Evolutionary conservation across 2,113 vertebrate genomes (phyloP).

Genomic region (Enhydra lutris): DNA sequence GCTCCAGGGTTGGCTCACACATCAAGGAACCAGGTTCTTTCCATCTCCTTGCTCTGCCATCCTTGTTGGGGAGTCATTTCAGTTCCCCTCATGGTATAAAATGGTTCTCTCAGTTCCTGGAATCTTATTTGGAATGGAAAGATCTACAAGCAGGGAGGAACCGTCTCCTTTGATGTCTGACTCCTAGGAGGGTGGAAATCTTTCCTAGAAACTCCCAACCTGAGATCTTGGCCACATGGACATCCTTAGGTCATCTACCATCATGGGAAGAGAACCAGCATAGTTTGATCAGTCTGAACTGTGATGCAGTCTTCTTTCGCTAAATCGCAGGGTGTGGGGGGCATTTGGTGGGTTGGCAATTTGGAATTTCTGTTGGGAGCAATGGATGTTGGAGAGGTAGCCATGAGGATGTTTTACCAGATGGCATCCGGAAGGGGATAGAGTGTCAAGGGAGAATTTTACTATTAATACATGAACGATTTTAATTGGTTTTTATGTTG

Average conservation of each 20-base stretch:
- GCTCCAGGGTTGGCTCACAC: not conserved
- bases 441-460: not conserved
- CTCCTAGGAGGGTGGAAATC: not conserved
- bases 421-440: not conserved
- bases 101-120: not conserved
- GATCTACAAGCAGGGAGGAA: not conserved
- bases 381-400: not conserved
- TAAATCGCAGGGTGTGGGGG: not conserved
- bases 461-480: not conserved
- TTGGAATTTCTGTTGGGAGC: not conserved
- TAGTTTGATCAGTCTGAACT: not conserved
- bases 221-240: not conserved
- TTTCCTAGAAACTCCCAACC: not conserved
- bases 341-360: not conserved
- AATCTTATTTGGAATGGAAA: not conserved
- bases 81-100: not conserved
- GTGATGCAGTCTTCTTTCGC: not conserved
- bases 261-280: not conserved
- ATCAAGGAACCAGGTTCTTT: not conserved
- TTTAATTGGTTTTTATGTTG: not conserved
- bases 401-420: not conserved
- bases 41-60: no score
- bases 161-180: not conserved
- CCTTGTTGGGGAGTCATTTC: not conserved
- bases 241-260: not conserved